These are phyloP conservation scores for Microtus montanus DNA, from an alignment of 2,113 vertebrate genomes.

Conservation along the genomic window DNA sequence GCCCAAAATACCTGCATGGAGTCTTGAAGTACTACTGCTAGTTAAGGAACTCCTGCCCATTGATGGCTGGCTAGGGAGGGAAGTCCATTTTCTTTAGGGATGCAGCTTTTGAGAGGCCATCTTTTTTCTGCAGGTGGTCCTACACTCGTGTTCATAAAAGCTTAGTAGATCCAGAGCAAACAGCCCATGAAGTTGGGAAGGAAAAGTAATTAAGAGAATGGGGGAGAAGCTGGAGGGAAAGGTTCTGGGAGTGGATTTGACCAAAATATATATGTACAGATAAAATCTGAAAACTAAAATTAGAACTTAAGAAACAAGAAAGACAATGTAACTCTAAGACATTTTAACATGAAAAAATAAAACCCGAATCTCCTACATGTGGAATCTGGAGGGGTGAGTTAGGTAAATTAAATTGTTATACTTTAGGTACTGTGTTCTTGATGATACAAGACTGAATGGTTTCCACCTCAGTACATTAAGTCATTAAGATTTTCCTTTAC, in stretches of 20 bases:
- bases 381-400: conserved; percentile 12
- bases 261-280: background rate
- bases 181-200: background rate
- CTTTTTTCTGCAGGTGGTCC: background rate
- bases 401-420: conserved; percentile 33
- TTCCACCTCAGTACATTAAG: conserved; percentile 5
- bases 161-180: background rate
- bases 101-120: background rate
- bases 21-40: no score
- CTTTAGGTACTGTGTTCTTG: conserved; percentile 37
- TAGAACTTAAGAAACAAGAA: conserved; percentile 5
- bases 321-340: conserved; percentile 24
- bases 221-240: background rate
- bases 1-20: background rate
- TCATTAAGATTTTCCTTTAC: background rate
- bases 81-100: background rate
- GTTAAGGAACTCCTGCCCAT: background rate
- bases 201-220: background rate
- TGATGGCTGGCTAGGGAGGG: no score
- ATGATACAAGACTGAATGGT: background rate
- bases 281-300: background rate
- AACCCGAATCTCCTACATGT: conserved; percentile 1
- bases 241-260: background rate
- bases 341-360: conserved; percentile 43
- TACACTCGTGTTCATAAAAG: no score